A percentile compares a stretch with the other conserved stretches of the same genome.
phyloP scores from a whole-genome alignment of 53 echinoderm and acorn worm genomes.

The Zoroaster sp. region DNA sequence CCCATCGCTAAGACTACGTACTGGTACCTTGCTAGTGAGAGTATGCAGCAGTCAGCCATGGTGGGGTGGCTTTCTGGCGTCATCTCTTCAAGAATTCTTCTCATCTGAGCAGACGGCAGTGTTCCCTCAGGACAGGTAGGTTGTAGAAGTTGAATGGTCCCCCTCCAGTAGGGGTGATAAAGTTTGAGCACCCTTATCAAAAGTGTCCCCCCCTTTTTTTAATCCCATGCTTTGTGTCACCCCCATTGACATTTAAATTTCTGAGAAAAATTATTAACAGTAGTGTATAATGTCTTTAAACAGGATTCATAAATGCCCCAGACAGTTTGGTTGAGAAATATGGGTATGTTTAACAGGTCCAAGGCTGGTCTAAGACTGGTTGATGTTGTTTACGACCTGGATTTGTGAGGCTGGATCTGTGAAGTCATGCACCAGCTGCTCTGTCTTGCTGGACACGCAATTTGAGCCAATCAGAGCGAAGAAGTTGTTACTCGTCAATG shows the following conservation, averaged over 20 bases:
- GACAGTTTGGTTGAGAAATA: not conserved
- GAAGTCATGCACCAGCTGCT: too few species aligned
- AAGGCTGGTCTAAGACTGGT: too few species aligned
- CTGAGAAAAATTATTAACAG: too few species aligned
- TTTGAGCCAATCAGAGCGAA: too few species aligned
- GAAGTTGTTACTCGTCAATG: too few species aligned
- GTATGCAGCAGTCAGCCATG: conserved; percentile 83
- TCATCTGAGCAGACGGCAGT: conserved; percentile 72
- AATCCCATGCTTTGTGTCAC: too few species aligned
- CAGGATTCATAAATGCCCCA: not conserved
- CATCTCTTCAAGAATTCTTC: conserved; percentile 93
- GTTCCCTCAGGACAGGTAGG: conserved; percentile 94
- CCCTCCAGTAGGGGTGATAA: not conserved
- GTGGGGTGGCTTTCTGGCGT: conserved; percentile 99
- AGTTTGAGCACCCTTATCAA: not conserved
- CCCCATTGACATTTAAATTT: not conserved
- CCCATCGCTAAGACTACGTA: conserved; percentile 72
- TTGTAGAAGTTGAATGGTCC: not conserved
- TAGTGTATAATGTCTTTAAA: too few species aligned
- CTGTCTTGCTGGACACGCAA: too few species aligned
- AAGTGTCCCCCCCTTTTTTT: too few species aligned
- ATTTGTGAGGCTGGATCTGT: too few species aligned
- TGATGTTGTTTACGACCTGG: too few species aligned
- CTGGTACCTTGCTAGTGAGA: conserved; percentile 80
- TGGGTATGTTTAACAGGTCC: too few species aligned